These are phyloP conservation scores for Tonatia bakeri DNA, from an alignment of 2,113 vertebrate species.

Conservation along the genomic window DNA sequence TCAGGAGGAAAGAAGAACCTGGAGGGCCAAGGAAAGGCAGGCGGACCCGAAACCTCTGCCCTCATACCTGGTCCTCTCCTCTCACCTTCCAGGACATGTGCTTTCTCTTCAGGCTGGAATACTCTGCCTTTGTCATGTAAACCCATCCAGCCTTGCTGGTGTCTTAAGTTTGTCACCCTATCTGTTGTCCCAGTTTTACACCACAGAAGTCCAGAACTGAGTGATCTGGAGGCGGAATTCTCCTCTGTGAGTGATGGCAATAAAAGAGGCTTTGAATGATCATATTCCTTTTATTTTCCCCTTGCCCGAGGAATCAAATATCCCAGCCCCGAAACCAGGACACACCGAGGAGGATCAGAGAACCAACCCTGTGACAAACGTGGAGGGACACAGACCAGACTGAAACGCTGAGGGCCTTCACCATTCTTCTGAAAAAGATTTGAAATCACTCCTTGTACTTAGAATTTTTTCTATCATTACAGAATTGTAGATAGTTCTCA, in stretches of 20 bases:
- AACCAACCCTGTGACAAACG: background rate
- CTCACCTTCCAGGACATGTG: background rate
- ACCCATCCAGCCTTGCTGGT: background rate
- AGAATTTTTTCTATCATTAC: fast-evolving
- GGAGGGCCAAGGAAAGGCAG: background rate
- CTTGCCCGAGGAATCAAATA: background rate
- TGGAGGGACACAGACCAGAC: background rate
- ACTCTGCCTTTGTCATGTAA: background rate
- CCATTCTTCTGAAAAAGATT: background rate
- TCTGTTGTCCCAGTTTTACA: slow-evolving; percentile 28
- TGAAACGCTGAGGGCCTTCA: background rate
- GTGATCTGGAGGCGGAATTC: background rate
- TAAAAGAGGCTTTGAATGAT: slow-evolving; percentile 23
- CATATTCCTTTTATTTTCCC: slow-evolving; percentile 16
- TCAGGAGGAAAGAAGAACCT: background rate
- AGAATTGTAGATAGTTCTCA: fast-evolving
- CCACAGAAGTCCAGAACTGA: background rate
- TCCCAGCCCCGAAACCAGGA: slow-evolving; percentile 20
- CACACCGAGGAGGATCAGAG: background rate
- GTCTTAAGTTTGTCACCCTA: background rate
- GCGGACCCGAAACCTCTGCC: background rate
- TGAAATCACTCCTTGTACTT: background rate
- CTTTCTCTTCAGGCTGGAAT: background rate
- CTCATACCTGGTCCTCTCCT: background rate
- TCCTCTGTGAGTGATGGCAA: background rate